phyloP scores from a whole-genome alignment of 2,888 invertebrate species.

The Mallateleia sp. region DNA sequence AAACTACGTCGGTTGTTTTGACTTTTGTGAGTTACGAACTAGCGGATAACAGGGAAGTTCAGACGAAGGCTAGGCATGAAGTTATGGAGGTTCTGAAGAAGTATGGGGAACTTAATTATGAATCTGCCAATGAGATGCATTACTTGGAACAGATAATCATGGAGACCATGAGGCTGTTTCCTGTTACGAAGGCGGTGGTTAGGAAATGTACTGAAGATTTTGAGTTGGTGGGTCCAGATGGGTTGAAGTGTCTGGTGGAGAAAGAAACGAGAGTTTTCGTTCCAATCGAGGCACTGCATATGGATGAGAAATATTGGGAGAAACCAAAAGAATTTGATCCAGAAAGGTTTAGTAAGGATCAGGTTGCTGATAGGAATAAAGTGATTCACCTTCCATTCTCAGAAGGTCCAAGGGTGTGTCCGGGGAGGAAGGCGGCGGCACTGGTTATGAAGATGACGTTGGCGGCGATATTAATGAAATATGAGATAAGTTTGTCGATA shows the following conservation, averaged over 20 bases:
- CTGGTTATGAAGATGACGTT: slow-evolving; percentile 82
- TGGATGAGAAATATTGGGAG: slow-evolving; percentile 81
- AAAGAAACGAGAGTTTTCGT: slow-evolving; percentile 77
- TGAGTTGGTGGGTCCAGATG: slow-evolving; percentile 80
- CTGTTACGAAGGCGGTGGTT: no score
- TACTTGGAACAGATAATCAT: slow-evolving; percentile 90
- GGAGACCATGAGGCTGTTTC: slow-evolving; percentile 78
- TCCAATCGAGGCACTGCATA: slow-evolving; percentile 82
- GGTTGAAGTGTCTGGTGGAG: slow-evolving; percentile 76
- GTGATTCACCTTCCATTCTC: slow-evolving; percentile 84
- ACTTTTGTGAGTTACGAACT: no score
- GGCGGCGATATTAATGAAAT: slow-evolving; percentile 79
- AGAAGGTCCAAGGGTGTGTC: slow-evolving; percentile 85
- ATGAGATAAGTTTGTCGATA: slow-evolving; percentile 81
- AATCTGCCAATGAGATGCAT: slow-evolving; percentile 89
- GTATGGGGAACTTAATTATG: slow-evolving; percentile 88
- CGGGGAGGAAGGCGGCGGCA: slow-evolving; percentile 84
- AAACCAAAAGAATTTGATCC: slow-evolving; percentile 84
- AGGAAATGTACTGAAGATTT: slow-evolving; percentile 77
- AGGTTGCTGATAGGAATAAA: slow-evolving; percentile 76
- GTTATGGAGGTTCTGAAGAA: slow-evolving; percentile 86
- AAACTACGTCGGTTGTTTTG: no score
- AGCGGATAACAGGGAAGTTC: no score
- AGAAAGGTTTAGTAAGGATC: slow-evolving; percentile 85
- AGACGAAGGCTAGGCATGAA: slow-evolving; percentile 89